Base-by-base conservation (phyloP, 1,140 invertebrate species). In the Druon quercuslanigerum region DNA sequence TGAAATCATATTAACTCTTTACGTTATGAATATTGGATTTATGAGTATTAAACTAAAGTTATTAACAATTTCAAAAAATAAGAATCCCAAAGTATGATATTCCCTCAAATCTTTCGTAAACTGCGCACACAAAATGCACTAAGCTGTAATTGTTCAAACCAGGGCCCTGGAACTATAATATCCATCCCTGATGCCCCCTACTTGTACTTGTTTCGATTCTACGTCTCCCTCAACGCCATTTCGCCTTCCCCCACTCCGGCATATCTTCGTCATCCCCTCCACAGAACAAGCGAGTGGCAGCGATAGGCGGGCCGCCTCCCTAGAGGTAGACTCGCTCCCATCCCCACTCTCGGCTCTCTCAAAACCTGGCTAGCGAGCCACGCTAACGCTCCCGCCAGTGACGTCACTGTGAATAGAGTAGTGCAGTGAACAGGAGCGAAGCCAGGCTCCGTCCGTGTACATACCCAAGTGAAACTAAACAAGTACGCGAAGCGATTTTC, bases 381-480 rank as follows among this genome's bases (percentile, higher is more conserved):
- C 86, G 83, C 78, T 87, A 82, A 46, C 85, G 85, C 89, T 90
- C 91, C 91, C 91, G 91, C 91, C 91, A 91, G 91, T 92, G 91
- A 92, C 91, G 91, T 92, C 91, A 92, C 90, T 92, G 86, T 73
- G 88, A 88, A 90, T 92, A 92, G 91, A 89, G 91, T 92, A 92
- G 91, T 91, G 91, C 90, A 91, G 89, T 90, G 89, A 92, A 88
- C 86, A 91, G 90, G 90, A 91, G 89, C 89, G 80, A 80, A 86
- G 78, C 66, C 71, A 74, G 82, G 88, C 88, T 87, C 84, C 87
- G 85, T 86, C 83, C 85, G 83, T 81, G 84, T 86, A 84, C 82
- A 86, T 82, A 85, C 75, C 76, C 73, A 83, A 81, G 71, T 79
- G 78, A 77, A 75, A 76, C 76, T 51, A 66, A 66, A 56, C 54